Base-by-base conservation (phyloP, 2,113 vertebrate species). In the Ursus arctos region DNA sequence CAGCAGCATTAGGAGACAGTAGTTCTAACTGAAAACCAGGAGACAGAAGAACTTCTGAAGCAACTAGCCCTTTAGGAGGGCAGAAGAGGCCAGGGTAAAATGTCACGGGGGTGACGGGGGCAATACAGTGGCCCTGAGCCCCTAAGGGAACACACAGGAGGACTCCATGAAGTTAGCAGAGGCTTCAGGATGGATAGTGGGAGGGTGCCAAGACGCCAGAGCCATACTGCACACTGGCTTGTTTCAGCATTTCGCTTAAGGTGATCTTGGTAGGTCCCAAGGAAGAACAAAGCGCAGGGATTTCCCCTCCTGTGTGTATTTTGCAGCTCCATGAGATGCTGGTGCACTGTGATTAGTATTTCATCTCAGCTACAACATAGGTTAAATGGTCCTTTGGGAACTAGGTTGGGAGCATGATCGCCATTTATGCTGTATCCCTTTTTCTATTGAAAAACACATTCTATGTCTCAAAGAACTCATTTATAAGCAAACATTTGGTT, bases 401-500 rank as follows among this genome's bases (percentile, higher is more conserved):
- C 51, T 90, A 80, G 80, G 10, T 65, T 84, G 28, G 63, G 53
- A 95, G 43, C 26, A 93, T 51, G 53, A 82, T 53, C 15, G 81
- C 19, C 33, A 19, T 47, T 85, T 91, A 86, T 4, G 9, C 31
- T 36, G 69, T 43, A 55, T 18, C 28, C 7, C 55, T 72, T 72
- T 57, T 91, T 10, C 77, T 43, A 63, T 55, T 81, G 72, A 86
- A 96, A 94, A 92, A 79, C n/a, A 91, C n/a, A 79, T 63, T 87
- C 21, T 53, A 89, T 63, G 61, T 88, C 94, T 94, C 81, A 96
- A 95, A 79, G 31, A 96, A 84, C 19, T 92, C 63, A 93, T 69
- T 91, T 74, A 89, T 22, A 97, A 81, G 40, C n/a, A 96, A 95
- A 97, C 77, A 93, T 82, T 82, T 92, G 65, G 26, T 82, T 79